A percentile compares a stretch with the other conserved stretches of the same genome.
Conservation (phyloP, 2,113 vertebrate species). For the Clarias batrachus region DNA sequence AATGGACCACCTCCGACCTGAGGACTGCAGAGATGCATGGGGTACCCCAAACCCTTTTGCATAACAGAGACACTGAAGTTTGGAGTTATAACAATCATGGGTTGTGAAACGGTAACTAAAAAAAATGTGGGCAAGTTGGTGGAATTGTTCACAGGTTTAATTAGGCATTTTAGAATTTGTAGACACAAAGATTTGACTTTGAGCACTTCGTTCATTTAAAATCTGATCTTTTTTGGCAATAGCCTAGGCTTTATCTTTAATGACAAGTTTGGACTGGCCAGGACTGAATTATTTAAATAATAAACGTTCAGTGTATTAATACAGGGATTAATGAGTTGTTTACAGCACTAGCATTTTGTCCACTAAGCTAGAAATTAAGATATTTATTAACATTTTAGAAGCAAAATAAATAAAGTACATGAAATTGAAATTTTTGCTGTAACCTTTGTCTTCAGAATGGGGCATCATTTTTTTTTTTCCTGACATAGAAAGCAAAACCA, state of each 20-base stretch:
- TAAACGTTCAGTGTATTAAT: slow-evolving; percentile 1
- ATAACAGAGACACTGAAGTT: neutral
- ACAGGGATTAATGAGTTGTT: neutral
- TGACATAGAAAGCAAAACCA: neutral
- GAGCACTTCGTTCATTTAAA: neutral
- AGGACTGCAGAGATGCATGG: slow-evolving; percentile 26
- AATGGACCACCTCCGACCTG: slow-evolving; percentile 81
- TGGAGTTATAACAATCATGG: neutral
- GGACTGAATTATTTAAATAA: neutral
- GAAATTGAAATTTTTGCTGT: neutral
- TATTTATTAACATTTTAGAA: slow-evolving; percentile 28
- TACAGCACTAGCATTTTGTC: neutral
- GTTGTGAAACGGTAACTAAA: neutral
- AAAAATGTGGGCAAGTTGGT: neutral
- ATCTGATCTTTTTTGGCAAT: neutral
- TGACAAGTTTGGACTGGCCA: neutral
- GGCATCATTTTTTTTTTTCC: neutral
- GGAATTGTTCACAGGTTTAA: neutral
- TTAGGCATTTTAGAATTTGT: neutral
- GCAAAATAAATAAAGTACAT: slow-evolving; percentile 16
- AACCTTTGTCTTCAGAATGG: neutral
- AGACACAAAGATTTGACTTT: neutral
- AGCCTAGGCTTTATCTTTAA: neutral
- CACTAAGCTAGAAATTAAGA: neutral
- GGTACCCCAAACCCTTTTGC: neutral